Evolutionary conservation across 2,797 vertebrate species (phyloP).

Genomic region (Hirundo rustica): DNA sequence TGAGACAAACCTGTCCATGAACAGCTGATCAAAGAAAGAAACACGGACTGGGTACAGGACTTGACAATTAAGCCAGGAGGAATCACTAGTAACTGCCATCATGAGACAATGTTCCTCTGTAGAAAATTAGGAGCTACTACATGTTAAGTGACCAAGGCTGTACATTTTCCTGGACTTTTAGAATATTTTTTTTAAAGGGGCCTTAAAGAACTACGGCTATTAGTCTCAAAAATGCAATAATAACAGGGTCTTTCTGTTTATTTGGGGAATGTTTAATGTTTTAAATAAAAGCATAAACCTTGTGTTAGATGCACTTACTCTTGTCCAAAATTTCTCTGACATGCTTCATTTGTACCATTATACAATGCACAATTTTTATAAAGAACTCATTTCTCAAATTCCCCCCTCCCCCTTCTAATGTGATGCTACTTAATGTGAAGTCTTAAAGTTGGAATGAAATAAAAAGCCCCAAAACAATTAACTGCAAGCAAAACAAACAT

Average conservation of each 20-base stretch:
- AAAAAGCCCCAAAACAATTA: background rate
- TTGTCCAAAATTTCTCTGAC: background rate
- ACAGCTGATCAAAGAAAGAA: background rate
- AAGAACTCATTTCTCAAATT: background rate
- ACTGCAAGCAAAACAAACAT: background rate
- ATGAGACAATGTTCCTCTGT: background rate
- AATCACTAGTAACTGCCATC: background rate
- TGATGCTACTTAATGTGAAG: background rate
- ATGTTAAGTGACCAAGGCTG: background rate
- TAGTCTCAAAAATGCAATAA: background rate
- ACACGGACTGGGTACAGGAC: background rate
- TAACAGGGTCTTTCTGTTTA: background rate
- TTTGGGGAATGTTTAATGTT: background rate
- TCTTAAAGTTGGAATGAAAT: background rate
- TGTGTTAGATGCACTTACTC: background rate
- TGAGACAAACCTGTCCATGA: background rate
- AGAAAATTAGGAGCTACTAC: background rate
- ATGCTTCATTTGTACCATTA: background rate
- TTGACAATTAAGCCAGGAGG: background rate
- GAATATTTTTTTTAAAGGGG: background rate
- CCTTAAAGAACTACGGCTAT: background rate
- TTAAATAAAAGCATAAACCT: background rate
- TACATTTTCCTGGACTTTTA: background rate
- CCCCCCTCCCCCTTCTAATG: fast-evolving
- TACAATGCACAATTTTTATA: background rate